A percentile compares a stretch with the other conserved stretches of the same genome.
These are phyloP conservation scores for Porites evermanni DNA, from an alignment of 92 coral and sea anemone genomes.

Conservation along the genomic window DNA sequence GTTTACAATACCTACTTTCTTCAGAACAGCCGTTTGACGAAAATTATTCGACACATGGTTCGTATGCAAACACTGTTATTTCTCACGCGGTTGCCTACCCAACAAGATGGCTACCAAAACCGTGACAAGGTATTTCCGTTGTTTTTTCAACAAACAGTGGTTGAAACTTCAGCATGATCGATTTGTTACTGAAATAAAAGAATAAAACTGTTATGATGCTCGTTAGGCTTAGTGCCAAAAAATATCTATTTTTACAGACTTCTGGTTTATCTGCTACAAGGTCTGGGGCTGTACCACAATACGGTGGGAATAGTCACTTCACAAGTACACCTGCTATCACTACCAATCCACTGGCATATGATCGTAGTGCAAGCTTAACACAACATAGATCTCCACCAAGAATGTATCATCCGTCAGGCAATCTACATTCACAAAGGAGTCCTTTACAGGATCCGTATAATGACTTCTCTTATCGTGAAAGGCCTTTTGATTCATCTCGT, in stretches of 20 bases:
- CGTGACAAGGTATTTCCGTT: too few species aligned
- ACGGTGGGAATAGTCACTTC: neutral
- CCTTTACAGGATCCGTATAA: neutral
- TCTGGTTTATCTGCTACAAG: neutral
- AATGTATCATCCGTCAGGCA: neutral
- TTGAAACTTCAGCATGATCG: too few species aligned
- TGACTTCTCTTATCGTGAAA: constrained; percentile 5
- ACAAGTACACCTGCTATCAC: constrained; percentile 15
- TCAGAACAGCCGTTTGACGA: too few species aligned
- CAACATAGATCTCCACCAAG: constrained; percentile 8
- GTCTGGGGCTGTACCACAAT: neutral
- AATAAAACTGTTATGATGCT: too few species aligned
- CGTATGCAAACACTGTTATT: too few species aligned
- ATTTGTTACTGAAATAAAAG: too few species aligned
- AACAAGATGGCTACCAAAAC: too few species aligned
- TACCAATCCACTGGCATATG: neutral
- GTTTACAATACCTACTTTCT: too few species aligned
- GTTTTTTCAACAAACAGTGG: too few species aligned
- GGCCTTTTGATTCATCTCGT: neutral
- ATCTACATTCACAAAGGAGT: neutral
- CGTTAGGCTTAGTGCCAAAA: neutral
- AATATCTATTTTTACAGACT: too few species aligned
- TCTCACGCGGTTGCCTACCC: too few species aligned
- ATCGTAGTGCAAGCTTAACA: neutral
- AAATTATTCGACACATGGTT: too few species aligned